Evolutionary conservation across 2,797 vertebrate genomes (phyloP).

Genomic region (Thaleichthys pacificus): DNA sequence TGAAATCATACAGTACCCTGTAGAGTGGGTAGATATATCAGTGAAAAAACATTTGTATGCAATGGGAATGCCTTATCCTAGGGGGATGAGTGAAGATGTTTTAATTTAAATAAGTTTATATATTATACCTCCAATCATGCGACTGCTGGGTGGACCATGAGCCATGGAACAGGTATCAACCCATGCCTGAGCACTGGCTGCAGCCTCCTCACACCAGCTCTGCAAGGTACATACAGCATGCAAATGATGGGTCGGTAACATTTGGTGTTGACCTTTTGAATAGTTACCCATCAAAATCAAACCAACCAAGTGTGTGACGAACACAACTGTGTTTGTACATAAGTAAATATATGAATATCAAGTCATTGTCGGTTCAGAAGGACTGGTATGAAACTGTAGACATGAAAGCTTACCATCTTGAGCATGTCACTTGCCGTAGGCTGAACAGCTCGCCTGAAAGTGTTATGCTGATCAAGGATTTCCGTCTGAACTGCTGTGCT

Average conservation of each 20-base stretch:
- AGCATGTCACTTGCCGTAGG: constrained; percentile 71
- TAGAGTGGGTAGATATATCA: too few relatives aligned
- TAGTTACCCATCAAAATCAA: too few relatives aligned
- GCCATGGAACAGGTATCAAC: constrained; percentile 55
- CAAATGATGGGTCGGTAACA: too few relatives aligned
- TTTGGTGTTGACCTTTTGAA: too few relatives aligned
- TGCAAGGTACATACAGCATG: constrained; percentile 28
- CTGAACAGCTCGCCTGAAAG: constrained; percentile 57
- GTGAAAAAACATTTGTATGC: too few relatives aligned
- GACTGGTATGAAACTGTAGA: neutral
- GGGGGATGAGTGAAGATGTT: neutral
- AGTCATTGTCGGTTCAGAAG: neutral
- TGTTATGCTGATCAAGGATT: constrained; percentile 67
- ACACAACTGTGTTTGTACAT: too few relatives aligned
- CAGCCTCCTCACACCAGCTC: constrained; percentile 56
- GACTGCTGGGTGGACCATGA: constrained; percentile 56
- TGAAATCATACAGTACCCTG: too few relatives aligned
- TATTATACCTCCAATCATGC: constrained; percentile 53
- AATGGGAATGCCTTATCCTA: too few relatives aligned
- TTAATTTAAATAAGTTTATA: neutral
- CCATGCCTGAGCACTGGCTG: constrained; percentile 62
- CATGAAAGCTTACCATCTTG: constrained; percentile 63
- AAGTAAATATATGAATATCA: too few relatives aligned
- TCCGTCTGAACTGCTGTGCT: constrained; percentile 49
- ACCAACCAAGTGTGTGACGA: too few relatives aligned